Base-by-base conservation (phyloP, 2,113 vertebrate species). In the Onychostoma macrolepis region DNA sequence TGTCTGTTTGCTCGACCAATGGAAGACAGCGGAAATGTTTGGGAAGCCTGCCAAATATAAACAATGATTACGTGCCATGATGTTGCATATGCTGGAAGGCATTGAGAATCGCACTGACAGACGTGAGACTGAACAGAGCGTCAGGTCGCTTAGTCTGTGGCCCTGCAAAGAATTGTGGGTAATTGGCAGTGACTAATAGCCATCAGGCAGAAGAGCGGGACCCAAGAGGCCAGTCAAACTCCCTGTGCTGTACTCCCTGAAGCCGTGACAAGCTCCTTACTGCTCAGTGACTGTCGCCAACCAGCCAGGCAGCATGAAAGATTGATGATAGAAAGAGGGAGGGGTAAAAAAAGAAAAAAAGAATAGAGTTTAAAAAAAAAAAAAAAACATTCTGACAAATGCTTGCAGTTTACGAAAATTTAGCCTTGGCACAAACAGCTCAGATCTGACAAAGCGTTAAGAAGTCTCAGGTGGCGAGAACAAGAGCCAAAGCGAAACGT, bases 211-310 rank as follows among this genome's bases (percentile, higher is more conserved):
- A 90, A 93, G 92, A 87, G 65, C 85, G 72, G 88, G 87, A 94
- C 87, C 93, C 94, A 92, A 93, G 92, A 92, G 94, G 94, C 92
- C 90, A 91, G 82, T 88, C 91, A 90, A 94, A 93, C 92, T 91
- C 91, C 87, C 12, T 86, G 91, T 89, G 87, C 84, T 65, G 3
- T 33, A 33, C 75, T 85, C 84, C 77, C 84, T 76, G 56, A 65
- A 86, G 45, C 56, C 15, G 33, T 53, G 45, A 33, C 61, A 61
- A 56, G 69, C 61, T 85, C 56, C 78, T 56, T 61, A 45, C 76
- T 75, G 33, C 56, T 76, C 48, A 79, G 43, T 43, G 69, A 65
- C 77, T 79, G 77, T 71, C 17, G 33, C 76, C 77, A 72, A 80
- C 83, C 17, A 79, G 83, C 53, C 86, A 92, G 41, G 53, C 85